Conservation (phyloP, 2,797 vertebrate genomes). For the Euphonia xanthogaster region DNA sequence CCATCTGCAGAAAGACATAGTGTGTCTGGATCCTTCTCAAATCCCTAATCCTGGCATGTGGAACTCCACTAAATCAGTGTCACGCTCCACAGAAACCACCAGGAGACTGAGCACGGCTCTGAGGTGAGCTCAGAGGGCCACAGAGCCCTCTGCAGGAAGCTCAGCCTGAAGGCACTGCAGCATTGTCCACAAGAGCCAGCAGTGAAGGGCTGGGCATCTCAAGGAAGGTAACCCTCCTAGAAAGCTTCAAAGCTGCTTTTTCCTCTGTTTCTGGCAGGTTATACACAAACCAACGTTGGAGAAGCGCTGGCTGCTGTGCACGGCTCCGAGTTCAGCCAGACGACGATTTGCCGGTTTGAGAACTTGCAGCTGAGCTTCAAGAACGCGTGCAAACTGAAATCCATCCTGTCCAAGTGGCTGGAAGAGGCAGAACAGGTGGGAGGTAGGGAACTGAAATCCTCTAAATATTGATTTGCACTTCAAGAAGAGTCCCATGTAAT, state of each 20-base stretch:
- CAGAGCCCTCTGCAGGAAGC: not conserved
- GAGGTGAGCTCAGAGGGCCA: not conserved
- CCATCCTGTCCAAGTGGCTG: conserved; percentile 96
- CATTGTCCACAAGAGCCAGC: not conserved
- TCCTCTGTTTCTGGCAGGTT: conserved; percentile 77
- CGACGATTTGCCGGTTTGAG: conserved; percentile 98
- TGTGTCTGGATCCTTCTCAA: not conserved
- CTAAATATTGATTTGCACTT: not conserved
- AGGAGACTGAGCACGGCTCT: not conserved
- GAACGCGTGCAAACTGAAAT: conserved; percentile 97
- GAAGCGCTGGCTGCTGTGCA: conserved; percentile 97
- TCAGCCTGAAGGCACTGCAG: not conserved
- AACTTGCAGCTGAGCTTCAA: conserved; percentile 99
- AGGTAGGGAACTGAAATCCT: conserved; percentile 74
- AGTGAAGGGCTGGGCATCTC: not conserved
- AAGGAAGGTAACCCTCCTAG: too few relatives aligned
- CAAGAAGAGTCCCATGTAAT: not conserved
- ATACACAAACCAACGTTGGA: conserved; percentile 98
- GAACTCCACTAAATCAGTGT: not conserved
- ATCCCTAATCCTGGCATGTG: not conserved
- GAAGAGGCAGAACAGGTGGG: conserved; percentile 97
- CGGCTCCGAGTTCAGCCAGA: conserved; percentile 98
- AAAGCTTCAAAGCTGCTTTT: not conserved
- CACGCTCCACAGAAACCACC: not conserved
- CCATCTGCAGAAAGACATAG: not conserved